Conservation (phyloP, 1,140 invertebrate species). For the Dysdera silvatica region DNA sequence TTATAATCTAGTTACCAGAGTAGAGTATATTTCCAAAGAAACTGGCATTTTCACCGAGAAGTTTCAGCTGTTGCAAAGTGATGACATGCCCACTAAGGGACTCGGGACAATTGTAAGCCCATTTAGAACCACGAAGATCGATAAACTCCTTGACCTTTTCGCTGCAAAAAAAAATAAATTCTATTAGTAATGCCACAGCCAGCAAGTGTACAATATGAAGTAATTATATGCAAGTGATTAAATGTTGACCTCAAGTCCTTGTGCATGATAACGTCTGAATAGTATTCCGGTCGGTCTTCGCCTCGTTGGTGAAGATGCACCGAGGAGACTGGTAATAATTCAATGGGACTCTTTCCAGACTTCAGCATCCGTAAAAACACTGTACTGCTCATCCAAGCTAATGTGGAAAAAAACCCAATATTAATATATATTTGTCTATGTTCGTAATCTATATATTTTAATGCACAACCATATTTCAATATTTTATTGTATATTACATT, state of each 20-base stretch:
- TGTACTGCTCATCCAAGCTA: constrained; percentile 54
- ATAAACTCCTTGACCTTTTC: constrained; percentile 52
- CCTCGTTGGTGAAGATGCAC: constrained; percentile 53
- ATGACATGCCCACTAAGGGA: constrained; percentile 51
- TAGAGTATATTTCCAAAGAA: constrained; percentile 53
- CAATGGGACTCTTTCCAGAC: constrained; percentile 43
- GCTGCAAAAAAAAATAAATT: constrained; percentile 42
- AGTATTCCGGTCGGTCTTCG: constrained; percentile 50
- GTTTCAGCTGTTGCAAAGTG: constrained; percentile 50
- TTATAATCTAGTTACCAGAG: constrained; percentile 40
- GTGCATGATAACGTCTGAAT: constrained; percentile 55
- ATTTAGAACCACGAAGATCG: constrained; percentile 52
- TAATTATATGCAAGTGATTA: not conserved
- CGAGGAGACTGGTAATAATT: constrained; percentile 51
- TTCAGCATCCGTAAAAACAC: constrained; percentile 49
- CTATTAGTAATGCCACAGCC: not conserved
- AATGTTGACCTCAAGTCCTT: constrained; percentile 46
- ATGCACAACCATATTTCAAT: too few relatives aligned
- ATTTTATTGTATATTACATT: too few relatives aligned
- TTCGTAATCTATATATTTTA: too few relatives aligned
- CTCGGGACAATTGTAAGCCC: constrained; percentile 50
- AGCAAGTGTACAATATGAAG: not conserved
- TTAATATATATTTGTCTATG: too few relatives aligned
- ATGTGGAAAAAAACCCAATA: too few relatives aligned
- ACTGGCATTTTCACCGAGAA: constrained; percentile 54